A percentile compares a stretch with the other conserved stretches of the same genome.
phyloP scores from a whole-genome alignment of 2,113 vertebrate genomes.

The Isurus oxyrinchus region DNA sequence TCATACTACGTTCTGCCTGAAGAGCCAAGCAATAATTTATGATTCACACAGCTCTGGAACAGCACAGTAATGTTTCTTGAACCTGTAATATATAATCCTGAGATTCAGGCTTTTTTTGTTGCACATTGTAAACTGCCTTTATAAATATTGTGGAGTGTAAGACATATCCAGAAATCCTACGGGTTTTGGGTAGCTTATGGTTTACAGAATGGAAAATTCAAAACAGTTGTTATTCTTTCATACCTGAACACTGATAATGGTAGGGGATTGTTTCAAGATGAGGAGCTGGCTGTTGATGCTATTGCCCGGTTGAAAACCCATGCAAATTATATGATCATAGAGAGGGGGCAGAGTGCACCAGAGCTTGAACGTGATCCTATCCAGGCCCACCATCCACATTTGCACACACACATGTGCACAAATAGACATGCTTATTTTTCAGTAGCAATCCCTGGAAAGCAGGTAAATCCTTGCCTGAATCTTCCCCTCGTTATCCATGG shows the following conservation, averaged over 20 bases:
- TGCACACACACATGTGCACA: not conserved
- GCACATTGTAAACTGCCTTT: not conserved
- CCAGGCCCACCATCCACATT: not conserved
- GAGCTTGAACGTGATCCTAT: not conserved
- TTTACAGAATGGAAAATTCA: not conserved
- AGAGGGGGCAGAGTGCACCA: not conserved
- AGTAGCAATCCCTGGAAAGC: not conserved
- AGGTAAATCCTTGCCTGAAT: not conserved
- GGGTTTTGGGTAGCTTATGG: not conserved
- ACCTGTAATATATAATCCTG: conserved; percentile 21
- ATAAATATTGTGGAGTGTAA: conserved; percentile 10
- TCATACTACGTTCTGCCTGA: conserved; percentile 28
- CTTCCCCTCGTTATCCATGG: not conserved
- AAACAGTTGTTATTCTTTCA: not conserved
- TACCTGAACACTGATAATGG: not conserved
- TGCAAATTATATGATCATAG: not conserved
- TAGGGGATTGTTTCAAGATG: not conserved
- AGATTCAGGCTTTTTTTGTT: not conserved
- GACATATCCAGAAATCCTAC: not conserved
- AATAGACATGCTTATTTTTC: not conserved
- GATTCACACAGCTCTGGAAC: not conserved
- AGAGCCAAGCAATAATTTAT: conserved; percentile 20
- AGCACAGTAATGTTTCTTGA: not conserved
- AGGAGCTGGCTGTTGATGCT: not conserved
- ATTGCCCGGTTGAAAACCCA: not conserved